A percentile compares a stretch with the other conserved stretches of the same genome.
Evolutionary conservation across 2,888 invertebrate genomes (phyloP).

Genomic region (Nemurella pictetii): DNA sequence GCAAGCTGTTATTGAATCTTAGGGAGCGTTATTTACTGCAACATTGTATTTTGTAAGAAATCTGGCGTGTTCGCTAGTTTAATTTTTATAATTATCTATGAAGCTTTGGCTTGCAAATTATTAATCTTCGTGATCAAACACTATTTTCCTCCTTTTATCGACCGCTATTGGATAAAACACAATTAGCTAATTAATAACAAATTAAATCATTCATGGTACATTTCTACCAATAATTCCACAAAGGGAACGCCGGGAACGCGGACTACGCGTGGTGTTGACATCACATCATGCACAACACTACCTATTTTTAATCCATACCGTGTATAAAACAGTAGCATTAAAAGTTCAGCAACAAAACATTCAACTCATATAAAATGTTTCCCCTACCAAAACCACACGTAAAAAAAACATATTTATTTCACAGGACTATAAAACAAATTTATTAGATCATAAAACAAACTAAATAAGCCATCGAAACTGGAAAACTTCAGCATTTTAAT

Average conservation of each 20-base stretch:
- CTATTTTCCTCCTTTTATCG: background rate
- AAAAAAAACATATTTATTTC: background rate
- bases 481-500: background rate
- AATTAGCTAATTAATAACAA: background rate
- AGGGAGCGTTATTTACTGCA: background rate
- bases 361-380: background rate
- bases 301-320: background rate
- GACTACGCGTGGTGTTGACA: background rate
- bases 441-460: background rate
- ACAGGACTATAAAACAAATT: background rate
- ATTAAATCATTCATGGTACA: background rate
- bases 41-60: background rate
- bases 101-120: background rate
- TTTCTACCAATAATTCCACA: background rate
- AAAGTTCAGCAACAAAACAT: background rate
- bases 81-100: background rate
- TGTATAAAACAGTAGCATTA: background rate
- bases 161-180: background rate
- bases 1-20: background rate
- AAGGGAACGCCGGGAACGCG: background rate
- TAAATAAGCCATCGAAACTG: background rate
- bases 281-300: background rate
- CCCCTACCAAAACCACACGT: background rate
- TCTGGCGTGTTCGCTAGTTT: background rate
- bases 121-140: background rate